Evolutionary conservation across 2,888 invertebrate species (phyloP).

Genomic region (Invenusta paracnida): DNA sequence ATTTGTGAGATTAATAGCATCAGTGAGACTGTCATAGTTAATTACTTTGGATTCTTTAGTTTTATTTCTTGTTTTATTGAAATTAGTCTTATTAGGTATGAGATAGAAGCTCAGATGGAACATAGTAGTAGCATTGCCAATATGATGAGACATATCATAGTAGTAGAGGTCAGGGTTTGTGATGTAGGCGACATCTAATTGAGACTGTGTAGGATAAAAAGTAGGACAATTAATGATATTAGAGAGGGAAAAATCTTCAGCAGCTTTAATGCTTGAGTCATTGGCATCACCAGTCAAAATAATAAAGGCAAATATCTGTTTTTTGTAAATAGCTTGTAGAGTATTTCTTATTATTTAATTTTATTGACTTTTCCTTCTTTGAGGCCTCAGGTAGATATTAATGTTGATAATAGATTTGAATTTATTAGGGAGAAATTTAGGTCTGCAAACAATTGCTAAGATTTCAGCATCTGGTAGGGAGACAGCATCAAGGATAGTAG

Average conservation of each 20-base stretch:
- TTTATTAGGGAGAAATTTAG: slow-evolving; percentile 29
- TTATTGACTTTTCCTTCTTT: slow-evolving; percentile 22
- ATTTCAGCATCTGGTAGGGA: slow-evolving; percentile 29
- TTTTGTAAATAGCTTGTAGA: slow-evolving; percentile 23
- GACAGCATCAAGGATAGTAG: slow-evolving; percentile 29
- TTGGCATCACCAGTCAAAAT: slow-evolving; percentile 29
- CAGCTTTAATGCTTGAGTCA: slow-evolving; percentile 29
- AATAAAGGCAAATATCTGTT: slow-evolving; percentile 8
- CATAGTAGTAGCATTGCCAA: slow-evolving; percentile 27
- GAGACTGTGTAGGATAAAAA: slow-evolving; percentile 29
- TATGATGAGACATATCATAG: slow-evolving; percentile 29
- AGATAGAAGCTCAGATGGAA: slow-evolving; percentile 29
- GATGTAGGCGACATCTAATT: slow-evolving; percentile 29
- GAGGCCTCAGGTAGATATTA: slow-evolving; percentile 29
- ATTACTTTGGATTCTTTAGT: slow-evolving; percentile 22
- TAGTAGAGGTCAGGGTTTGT: slow-evolving; percentile 29
- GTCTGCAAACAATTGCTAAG: slow-evolving; percentile 29
- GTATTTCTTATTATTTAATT: slow-evolving; percentile 25
- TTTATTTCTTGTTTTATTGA: slow-evolving; percentile 23
- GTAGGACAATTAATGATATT: slow-evolving; percentile 25
- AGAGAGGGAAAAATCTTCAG: slow-evolving; percentile 22
- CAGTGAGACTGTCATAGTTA: slow-evolving; percentile 29
- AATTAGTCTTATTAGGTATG: slow-evolving; percentile 29
- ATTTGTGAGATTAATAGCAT: slow-evolving; percentile 29
- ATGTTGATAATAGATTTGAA: slow-evolving; percentile 26